Evolutionary conservation across 2,888 invertebrate genomes (phyloP), one percentile per base, ranked within the genome.

Genomic region (Himalopsyche anomala): DNA sequence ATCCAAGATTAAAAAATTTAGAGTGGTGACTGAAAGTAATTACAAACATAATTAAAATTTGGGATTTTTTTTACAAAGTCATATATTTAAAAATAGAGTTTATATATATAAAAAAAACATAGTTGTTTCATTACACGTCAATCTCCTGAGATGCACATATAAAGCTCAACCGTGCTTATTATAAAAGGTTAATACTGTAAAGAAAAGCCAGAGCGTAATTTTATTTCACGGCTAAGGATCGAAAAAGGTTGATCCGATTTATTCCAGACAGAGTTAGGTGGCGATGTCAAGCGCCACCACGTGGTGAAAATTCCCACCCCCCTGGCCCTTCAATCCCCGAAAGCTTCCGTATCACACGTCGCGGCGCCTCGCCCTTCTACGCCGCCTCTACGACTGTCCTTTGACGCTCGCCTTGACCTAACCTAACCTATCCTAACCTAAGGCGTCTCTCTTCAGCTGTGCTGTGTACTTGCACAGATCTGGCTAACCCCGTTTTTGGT

Each of bases 341-440:
- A 80, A 40, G 42, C 80, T 80, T 51, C 80, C 80, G 51, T 80
- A 51, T 80, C 45, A 51, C 45, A 80, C 42, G 42, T 42, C 80
- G 80, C 42, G 28, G 19, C 80, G 42, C 51, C 80, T 80, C 80
- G 80, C 80, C 80, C 80, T 28, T 80, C 45, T 51, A 80, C 80
- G 45, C 80, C n/a, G 45, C 80, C 80, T 80, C 51, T 51, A 51
- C 51, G 80, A 51, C 80, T 38, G 83, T 74, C 62, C 83, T 45
- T 69, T 69, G 40, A 56, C 74, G 83, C 56, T n/a, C 36, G 80
- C 85, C 85, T 83, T 82, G 83, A 83, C 85, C 85, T 85, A 28
- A 56, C 84, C 83, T 83, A 83, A 86, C 86, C 81, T 81, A 81
- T 80, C 86, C 86, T 84, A 86, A 86, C 86, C 83, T 83, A 81